Base-by-base conservation (phyloP, 2,797 vertebrate species). In the Bufotes viridis region DNA sequence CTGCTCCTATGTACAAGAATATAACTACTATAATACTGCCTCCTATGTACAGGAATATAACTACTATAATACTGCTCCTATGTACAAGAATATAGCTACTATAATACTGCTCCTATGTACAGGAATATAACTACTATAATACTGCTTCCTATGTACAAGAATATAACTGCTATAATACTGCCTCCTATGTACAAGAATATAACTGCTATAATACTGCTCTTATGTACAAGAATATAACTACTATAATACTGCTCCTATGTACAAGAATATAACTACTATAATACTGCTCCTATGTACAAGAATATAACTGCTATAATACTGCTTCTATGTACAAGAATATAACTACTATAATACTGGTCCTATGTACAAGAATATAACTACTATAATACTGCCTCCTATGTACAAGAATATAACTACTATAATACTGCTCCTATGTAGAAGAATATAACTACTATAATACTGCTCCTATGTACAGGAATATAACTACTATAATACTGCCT, bases 361-460 rank as follows among this genome's bases (percentile, higher is more conserved):
- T 69, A 69, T 69, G 18, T 69, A 69, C 24, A 69, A 14, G 65
- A 69, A 69, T 26, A 69, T 69, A 69, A 69, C 65, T 69, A 69
- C 65, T 69, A 69, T 69, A 69, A 69, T 69, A 69, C 65, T 69
- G 24, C 65, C n/a, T 13, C 65, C 65, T 69, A 69, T 69, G 10
- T 69, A 69, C 65, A 69, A 26, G 9, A 69, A 26, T 69, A 69
- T 69, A 65, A 69, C 65, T 69, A 69, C 65, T 69, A 69, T 69
- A 69, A 69, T 69, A 69, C 65, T 69, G 24, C 65, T 69, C 65
- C 65, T 69, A 69, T 69, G 10, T 69, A 69, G n/a, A 26, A 26
- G 65, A 69, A 69, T 69, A 69, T 69, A 69, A 69, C 65, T 69
- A 69, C 65, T 69, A 69, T 69, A 69, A 69, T 69, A 69, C 65